Evolutionary conservation across 2,113 vertebrate genomes (phyloP), one percentile per base, ranked within the genome.

Genomic region (Mirounga angustirostris): DNA sequence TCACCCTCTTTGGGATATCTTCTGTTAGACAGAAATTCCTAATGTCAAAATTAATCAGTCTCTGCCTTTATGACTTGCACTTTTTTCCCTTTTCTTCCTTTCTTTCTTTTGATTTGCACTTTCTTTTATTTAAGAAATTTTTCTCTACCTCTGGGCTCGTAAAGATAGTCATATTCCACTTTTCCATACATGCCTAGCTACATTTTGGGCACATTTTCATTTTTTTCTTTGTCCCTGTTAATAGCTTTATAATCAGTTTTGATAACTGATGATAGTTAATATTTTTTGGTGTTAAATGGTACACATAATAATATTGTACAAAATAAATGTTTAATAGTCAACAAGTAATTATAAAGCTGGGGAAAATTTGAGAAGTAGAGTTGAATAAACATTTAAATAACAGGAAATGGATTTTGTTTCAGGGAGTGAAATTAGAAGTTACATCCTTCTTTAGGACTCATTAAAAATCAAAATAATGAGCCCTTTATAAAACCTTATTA

Each of bases 391-490:
- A 69, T 89, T 89, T 96, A 90, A 81, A 67, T 84, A 61, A 61
- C 4, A 58, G 22, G 56, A 76, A 94, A 30, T 89, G 36, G 24
- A 16, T 89, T 94, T 95, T 96, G 40, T 97, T 91, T 97, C 28
- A 84, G 7, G 79, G 52, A 93, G 40, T 67, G n/a, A 83, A 50
- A 52, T 15, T 18, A 85, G 59, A 90, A 96, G 36, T 56, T 86
- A 56, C 28, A 87, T 94, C 52, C 28, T 30, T 88, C 85, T 94
- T 83, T 83, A 87, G 52, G n/a, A 80, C 2, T 71, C 24, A 40
- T 91, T 97, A 67, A 85, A 97, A 92, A 58, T 59, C 26, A 92
- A 91, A 95, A 85, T 81, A 83, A 67, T 76, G 36, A 30, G 11
- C 21, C 13, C 4, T 76, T 80, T 82, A 92, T 69, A 89, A 91